These are phyloP conservation scores for Halcyon chelicuti DNA, from an alignment of 2,797 vertebrate genomes.

Conservation along the genomic window DNA sequence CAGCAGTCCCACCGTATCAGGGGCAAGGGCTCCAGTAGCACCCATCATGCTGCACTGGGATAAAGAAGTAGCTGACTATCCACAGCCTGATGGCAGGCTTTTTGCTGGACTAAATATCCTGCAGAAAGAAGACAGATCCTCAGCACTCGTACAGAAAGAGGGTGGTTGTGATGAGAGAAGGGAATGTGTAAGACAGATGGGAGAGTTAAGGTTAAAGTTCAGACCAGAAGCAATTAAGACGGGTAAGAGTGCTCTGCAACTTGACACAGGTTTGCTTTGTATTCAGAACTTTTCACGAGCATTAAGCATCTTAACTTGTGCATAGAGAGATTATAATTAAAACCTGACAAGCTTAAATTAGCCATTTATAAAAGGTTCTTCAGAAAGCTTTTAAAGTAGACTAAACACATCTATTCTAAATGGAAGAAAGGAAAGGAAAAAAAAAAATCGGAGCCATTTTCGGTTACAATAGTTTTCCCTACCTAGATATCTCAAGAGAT, in stretches of 20 bases:
- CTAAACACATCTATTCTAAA: slow-evolving; percentile 71
- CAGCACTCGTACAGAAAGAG: not conserved
- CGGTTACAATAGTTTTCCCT: slow-evolving; percentile 47
- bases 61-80: not conserved
- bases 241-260: slow-evolving; percentile 66
- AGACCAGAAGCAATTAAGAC: slow-evolving; percentile 73
- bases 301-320: slow-evolving; percentile 75
- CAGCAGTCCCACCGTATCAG: not conserved
- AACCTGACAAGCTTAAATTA: slow-evolving; percentile 77
- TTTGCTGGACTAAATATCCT: not conserved
- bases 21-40: fast-evolving
- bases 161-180: slow-evolving; percentile 51
- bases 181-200: slow-evolving; percentile 66
- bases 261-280: slow-evolving; percentile 76
- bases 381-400: slow-evolving; percentile 75
- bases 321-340: slow-evolving; percentile 77
- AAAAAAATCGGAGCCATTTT: slow-evolving; percentile 25
- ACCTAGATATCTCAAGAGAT: slow-evolving; percentile 63
- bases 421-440: slow-evolving; percentile 24
- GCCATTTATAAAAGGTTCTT: slow-evolving; percentile 68
- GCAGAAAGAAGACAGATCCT: slow-evolving; percentile 21
- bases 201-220: slow-evolving; percentile 72
- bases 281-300: slow-evolving; percentile 72
- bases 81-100: not conserved
- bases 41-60: not conserved